A percentile compares a stretch with the other conserved stretches of the same genome.
Conservation (phyloP, 1,140 invertebrate species). For the Drosophila subpulchrella region DNA sequence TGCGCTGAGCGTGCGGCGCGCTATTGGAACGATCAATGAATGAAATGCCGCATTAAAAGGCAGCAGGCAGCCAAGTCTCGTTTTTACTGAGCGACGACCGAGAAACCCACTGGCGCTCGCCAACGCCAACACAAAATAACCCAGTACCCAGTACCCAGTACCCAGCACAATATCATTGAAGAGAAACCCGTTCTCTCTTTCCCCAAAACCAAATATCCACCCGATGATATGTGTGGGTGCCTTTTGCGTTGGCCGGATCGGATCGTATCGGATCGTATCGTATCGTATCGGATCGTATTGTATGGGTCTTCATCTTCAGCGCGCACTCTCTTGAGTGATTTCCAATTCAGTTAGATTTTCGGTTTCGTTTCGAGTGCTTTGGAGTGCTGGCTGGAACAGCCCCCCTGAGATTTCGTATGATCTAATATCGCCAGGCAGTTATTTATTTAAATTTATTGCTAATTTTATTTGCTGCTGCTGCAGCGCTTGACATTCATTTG, state of each 20-base stretch:
- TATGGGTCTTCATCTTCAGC: slow-evolving; percentile 8
- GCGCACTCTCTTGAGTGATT: slow-evolving; percentile 64
- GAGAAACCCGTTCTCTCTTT: slow-evolving; percentile 74
- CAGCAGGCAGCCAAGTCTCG: slow-evolving; percentile 52
- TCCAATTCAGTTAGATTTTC: slow-evolving; percentile 58
- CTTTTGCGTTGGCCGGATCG: slow-evolving; percentile 69
- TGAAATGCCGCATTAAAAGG: slow-evolving; percentile 80
- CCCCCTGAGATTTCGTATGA: slow-evolving; percentile 70
- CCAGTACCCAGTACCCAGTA: too few relatives aligned
- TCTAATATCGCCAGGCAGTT: slow-evolving; percentile 78
- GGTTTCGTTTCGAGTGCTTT: slow-evolving; percentile 68
- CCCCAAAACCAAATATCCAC: slow-evolving; percentile 26
- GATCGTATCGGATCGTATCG: slow-evolving; percentile 5
- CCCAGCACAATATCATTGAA: slow-evolving; percentile 69
- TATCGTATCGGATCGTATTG: slow-evolving; percentile 5
- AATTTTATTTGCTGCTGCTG: slow-evolving; percentile 70
- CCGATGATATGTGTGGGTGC: slow-evolving; percentile 76
- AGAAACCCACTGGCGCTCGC: slow-evolving; percentile 75
- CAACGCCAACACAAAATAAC: slow-evolving; percentile 61
- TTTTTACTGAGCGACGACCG: slow-evolving; percentile 62
- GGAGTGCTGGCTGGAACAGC: slow-evolving; percentile 1
- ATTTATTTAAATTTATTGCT: slow-evolving; percentile 83
- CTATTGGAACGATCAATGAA: slow-evolving; percentile 82
- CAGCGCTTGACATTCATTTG: slow-evolving; percentile 77
- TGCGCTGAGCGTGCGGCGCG: slow-evolving; percentile 72